Conservation (phyloP, 2,113 vertebrate species). For the Phrynocephalus versicolor region DNA sequence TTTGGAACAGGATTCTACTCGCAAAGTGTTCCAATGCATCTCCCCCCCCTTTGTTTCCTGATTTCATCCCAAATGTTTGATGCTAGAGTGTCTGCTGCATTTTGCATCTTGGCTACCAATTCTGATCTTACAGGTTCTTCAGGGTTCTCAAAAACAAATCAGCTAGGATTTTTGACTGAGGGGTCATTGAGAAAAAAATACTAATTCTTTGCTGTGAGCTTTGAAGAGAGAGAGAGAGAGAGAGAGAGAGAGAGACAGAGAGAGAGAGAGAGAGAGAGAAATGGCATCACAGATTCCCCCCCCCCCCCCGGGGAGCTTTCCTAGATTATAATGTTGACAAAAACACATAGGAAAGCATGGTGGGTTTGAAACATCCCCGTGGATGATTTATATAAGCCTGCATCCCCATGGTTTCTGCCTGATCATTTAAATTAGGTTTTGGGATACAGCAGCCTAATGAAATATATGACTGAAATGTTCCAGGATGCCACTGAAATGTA, state of each 20-base stretch:
- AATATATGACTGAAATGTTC: slow-evolving; percentile 42
- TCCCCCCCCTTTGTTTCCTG: slow-evolving; percentile 23
- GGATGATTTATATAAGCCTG: neutral
- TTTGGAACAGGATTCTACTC: slow-evolving; percentile 24
- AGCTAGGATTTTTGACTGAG: neutral
- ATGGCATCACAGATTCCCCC: too few species aligned
- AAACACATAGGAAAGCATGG: neutral
- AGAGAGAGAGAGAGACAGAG: neutral
- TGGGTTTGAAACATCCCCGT: neutral
- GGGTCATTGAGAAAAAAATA: too few species aligned
- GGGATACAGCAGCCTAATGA: slow-evolving; percentile 50
- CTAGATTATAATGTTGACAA: neutral
- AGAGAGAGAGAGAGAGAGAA: neutral
- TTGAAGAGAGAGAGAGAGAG: neutral
- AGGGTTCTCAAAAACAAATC: too few species aligned
- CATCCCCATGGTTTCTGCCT: neutral
- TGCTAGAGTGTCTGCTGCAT: too few species aligned
- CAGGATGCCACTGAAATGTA: slow-evolving; percentile 30
- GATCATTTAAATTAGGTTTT: slow-evolving; percentile 44
- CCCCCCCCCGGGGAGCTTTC: neutral
- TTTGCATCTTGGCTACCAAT: too few species aligned
- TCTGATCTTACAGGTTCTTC: too few species aligned
- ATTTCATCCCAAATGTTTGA: slow-evolving; percentile 1
- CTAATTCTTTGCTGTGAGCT: neutral
- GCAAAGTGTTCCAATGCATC: slow-evolving; percentile 22